These are phyloP conservation scores for Phenganax stokvisi DNA, from an alignment of 92 coral and sea anemone species.

Conservation along the genomic window DNA sequence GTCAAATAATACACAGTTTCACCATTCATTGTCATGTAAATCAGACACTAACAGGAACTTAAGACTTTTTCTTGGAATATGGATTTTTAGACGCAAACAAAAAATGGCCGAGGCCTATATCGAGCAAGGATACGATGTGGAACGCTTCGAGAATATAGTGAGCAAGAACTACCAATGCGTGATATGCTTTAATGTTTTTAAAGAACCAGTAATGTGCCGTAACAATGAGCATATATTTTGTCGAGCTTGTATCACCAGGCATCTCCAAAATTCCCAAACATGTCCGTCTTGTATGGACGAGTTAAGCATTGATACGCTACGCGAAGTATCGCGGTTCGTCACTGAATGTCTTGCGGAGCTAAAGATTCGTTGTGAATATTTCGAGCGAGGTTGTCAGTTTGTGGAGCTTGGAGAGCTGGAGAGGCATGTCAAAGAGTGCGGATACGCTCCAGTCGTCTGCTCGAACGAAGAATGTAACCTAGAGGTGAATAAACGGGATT, in stretches of 20 bases:
- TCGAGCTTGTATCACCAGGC: conserved; percentile 16
- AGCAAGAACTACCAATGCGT: conserved; percentile 27
- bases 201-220: conserved; percentile 27
- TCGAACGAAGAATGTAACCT: conserved; percentile 24
- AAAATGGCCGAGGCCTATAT: neutral
- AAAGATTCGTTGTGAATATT: conserved; percentile 5
- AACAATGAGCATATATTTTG: conserved; percentile 26
- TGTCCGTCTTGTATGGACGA: conserved; percentile 24
- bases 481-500: conserved; percentile 7
- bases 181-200: conserved; percentile 24
- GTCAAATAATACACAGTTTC: neutral
- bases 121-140: conserved; percentile 19
- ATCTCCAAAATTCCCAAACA: neutral
- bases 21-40: neutral
- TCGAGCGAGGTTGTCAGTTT: conserved; percentile 21
- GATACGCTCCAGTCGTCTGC: conserved; percentile 1
- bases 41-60: neutral
- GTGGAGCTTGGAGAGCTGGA: conserved; percentile 12
- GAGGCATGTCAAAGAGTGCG: conserved; percentile 15
- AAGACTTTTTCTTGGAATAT: neutral
- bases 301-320: neutral
- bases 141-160: neutral
- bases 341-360: neutral
- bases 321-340: conserved; percentile 19
- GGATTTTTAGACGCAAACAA: neutral